Conservation (phyloP, 2,888 invertebrate genomes). For the Chymomyza caudatula region DNA sequence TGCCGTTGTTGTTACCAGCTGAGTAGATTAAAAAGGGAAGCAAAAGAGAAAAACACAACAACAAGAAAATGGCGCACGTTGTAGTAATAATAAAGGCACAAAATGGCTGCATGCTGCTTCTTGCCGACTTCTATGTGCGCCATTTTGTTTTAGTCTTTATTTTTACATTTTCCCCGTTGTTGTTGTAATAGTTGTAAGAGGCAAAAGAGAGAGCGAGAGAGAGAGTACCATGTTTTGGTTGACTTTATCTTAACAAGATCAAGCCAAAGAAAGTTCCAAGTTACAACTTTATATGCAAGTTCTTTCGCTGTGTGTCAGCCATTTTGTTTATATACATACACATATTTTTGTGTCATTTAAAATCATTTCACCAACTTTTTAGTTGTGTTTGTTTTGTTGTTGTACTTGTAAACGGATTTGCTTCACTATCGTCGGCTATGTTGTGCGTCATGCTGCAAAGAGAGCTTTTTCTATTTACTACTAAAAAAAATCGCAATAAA, state of each 20-base stretch:
- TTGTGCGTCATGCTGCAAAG: not conserved
- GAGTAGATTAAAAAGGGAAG: conserved; percentile 62
- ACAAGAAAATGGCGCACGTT: conserved; percentile 60
- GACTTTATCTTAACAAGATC: conserved; percentile 60
- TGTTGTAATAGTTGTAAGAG: conserved; percentile 41
- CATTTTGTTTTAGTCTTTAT: conserved; percentile 21
- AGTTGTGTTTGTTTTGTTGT: conserved; percentile 12
- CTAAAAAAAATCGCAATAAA: too few species aligned
- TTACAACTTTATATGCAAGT: conserved; percentile 3
- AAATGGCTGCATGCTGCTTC: conserved; percentile 13
- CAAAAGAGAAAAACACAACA: conserved; percentile 22
- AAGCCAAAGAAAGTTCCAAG: conserved; percentile 18
- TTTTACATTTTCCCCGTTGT: conserved; percentile 17
- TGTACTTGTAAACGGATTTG: not conserved
- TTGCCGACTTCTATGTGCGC: conserved; percentile 17
- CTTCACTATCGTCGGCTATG: not conserved
- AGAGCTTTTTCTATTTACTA: too few species aligned
- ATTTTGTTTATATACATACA: conserved; percentile 9
- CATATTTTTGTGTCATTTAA: conserved; percentile 41
- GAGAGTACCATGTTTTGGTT: not conserved
- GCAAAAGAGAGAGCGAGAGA: too few species aligned
- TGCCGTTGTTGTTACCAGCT: conserved; percentile 14
- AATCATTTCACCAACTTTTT: conserved; percentile 61
- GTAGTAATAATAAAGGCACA: conserved; percentile 58
- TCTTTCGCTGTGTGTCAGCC: conserved; percentile 15